Evolutionary conservation across 2,797 vertebrate genomes (phyloP).

Genomic region (Mionectes olivaceus): DNA sequence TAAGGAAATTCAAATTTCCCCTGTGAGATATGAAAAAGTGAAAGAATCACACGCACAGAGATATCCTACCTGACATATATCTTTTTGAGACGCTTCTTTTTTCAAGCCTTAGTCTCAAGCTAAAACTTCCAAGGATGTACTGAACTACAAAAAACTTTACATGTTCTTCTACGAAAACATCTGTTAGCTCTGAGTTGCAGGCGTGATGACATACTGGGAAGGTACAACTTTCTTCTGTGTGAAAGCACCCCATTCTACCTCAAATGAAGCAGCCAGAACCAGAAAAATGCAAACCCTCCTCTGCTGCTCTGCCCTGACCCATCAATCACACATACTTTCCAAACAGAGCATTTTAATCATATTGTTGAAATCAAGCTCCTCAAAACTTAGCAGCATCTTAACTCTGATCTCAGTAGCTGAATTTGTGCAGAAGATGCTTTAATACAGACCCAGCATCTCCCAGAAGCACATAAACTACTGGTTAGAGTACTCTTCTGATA

Average conservation of each 20-base stretch:
- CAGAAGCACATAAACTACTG: neutral
- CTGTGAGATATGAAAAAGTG: neutral
- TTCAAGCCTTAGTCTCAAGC: neutral
- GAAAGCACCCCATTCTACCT: neutral
- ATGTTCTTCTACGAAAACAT: neutral
- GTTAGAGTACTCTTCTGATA: neutral
- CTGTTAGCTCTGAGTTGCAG: neutral
- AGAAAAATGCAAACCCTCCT: neutral
- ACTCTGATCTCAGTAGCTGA: neutral
- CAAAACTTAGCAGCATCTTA: neutral
- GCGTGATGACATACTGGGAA: neutral
- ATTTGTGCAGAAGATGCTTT: neutral
- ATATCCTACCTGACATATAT: neutral
- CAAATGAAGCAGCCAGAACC: neutral
- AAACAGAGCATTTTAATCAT: neutral
- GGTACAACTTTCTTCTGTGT: neutral
- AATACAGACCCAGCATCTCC: neutral
- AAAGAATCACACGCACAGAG: neutral
- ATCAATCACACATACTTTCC: neutral
- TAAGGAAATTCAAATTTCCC: neutral
- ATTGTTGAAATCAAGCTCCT: neutral
- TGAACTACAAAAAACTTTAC: neutral
- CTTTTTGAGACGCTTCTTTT: neutral
- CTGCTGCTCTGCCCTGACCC: neutral
- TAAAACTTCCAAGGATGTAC: neutral